Evolutionary conservation across 2,888 invertebrate genomes (phyloP).

Genomic region (Caradrina clavipalpis): DNA sequence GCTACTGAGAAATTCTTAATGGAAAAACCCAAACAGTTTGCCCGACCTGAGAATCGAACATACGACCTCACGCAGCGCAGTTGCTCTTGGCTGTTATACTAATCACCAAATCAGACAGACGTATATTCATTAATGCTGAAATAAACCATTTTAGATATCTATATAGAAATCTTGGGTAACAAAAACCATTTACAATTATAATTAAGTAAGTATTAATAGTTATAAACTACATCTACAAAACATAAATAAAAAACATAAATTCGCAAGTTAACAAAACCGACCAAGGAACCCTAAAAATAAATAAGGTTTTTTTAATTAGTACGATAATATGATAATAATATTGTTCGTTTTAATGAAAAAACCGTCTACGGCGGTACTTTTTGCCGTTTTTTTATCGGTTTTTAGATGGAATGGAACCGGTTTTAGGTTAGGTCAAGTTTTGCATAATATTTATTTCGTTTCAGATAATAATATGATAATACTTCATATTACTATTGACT

Average conservation of each 20-base stretch:
- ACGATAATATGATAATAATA: constrained; percentile 69
- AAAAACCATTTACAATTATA: not conserved
- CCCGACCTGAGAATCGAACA: too few species aligned
- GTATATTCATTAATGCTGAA: too few species aligned
- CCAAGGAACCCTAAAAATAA: constrained; percentile 57
- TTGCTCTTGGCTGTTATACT: too few species aligned
- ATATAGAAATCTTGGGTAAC: not conserved
- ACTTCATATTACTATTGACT: constrained; percentile 16
- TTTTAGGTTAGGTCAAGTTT: constrained; percentile 61
- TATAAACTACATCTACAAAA: not conserved
- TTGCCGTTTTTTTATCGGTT: constrained; percentile 59
- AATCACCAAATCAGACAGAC: too few species aligned
- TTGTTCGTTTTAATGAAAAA: constrained; percentile 68
- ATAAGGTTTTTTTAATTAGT: constrained; percentile 66
- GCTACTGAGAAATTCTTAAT: too few species aligned
- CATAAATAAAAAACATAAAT: not conserved
- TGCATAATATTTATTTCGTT: constrained; percentile 49
- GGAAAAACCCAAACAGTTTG: too few species aligned
- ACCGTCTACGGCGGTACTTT: constrained; percentile 60
- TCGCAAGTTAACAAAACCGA: not conserved
- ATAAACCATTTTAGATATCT: too few species aligned
- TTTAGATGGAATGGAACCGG: constrained; percentile 56
- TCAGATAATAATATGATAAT: constrained; percentile 12
- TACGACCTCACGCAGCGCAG: too few species aligned
- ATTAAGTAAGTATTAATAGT: not conserved